Conservation (phyloP, 2,797 vertebrate species). For the Enteromius anoplus region DNA sequence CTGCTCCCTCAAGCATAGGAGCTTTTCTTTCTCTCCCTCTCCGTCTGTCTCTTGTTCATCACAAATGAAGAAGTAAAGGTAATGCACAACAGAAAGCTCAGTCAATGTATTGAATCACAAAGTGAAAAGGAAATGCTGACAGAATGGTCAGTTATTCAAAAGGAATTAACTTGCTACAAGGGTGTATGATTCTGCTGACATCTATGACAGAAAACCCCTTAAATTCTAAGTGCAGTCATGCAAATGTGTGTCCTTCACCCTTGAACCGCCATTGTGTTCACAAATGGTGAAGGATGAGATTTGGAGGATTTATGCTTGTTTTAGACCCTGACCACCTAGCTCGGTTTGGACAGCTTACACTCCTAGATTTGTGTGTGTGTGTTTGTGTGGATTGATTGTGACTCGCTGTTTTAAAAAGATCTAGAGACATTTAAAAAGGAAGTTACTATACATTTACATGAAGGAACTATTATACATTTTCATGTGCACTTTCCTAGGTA, state of each 20-base stretch:
- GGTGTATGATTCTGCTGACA: background rate
- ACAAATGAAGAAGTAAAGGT: slow-evolving; percentile 54
- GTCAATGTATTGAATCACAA: slow-evolving; percentile 47
- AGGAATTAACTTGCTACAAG: slow-evolving; percentile 35
- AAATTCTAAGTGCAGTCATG: slow-evolving; percentile 25
- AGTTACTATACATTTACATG: background rate
- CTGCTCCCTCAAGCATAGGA: slow-evolving; percentile 66
- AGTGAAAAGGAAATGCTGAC: slow-evolving; percentile 49
- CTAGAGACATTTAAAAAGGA: background rate
- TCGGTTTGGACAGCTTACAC: slow-evolving; percentile 10
- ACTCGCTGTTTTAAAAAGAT: background rate
- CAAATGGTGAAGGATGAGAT: slow-evolving; percentile 25
- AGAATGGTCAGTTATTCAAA: slow-evolving; percentile 44
- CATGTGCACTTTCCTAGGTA: background rate
- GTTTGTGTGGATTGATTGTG: background rate
- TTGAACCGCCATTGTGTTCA: slow-evolving; percentile 19
- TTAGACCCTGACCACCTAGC: slow-evolving; percentile 19
- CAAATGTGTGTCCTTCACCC: slow-evolving; percentile 35
- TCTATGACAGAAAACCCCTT: background rate
- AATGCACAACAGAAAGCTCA: slow-evolving; percentile 40
- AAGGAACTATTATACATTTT: background rate
- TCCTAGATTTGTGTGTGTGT: slow-evolving; percentile 4
- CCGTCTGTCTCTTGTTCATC: slow-evolving; percentile 46
- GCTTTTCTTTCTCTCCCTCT: slow-evolving; percentile 45
- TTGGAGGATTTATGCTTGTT: slow-evolving; percentile 30